A percentile compares a stretch with the other conserved stretches of the same genome.
Conservation (phyloP, 2,113 vertebrate genomes). For the Microtus ochrogaster region DNA sequence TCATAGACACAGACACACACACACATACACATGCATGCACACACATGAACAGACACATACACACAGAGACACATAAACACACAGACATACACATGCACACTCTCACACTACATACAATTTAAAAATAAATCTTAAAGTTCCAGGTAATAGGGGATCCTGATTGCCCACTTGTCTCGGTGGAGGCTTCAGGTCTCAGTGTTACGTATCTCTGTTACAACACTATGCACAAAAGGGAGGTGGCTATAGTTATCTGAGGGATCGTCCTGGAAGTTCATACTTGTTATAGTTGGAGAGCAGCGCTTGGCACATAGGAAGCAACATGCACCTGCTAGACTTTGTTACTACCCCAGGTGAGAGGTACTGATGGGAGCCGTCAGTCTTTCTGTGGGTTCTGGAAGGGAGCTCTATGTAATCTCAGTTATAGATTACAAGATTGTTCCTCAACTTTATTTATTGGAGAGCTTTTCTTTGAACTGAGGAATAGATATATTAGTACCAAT, state of each 20-base stretch:
- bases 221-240: background rate
- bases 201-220: background rate
- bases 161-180: fast-evolving
- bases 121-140: background rate
- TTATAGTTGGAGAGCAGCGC: background rate
- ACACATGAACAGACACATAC: background rate
- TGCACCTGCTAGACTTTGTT: background rate
- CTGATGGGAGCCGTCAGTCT: slow-evolving; percentile 31
- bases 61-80: background rate
- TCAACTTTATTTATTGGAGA: slow-evolving; percentile 35
- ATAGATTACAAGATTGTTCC: slow-evolving; percentile 48
- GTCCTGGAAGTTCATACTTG: background rate
- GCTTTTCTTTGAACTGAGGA: slow-evolving; percentile 12
- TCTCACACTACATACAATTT: background rate
- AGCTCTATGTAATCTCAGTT: slow-evolving; percentile 67
- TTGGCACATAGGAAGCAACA: background rate
- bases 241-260: background rate
- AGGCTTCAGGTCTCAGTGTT: background rate
- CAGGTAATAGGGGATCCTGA: background rate
- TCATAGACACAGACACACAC: background rate
- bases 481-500: slow-evolving; percentile 50
- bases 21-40: background rate
- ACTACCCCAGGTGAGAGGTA: slow-evolving; percentile 49
- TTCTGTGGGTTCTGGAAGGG: background rate
- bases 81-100: background rate